Conservation (phyloP, 1,140 invertebrate species). For the Drosophila funebris region DNA sequence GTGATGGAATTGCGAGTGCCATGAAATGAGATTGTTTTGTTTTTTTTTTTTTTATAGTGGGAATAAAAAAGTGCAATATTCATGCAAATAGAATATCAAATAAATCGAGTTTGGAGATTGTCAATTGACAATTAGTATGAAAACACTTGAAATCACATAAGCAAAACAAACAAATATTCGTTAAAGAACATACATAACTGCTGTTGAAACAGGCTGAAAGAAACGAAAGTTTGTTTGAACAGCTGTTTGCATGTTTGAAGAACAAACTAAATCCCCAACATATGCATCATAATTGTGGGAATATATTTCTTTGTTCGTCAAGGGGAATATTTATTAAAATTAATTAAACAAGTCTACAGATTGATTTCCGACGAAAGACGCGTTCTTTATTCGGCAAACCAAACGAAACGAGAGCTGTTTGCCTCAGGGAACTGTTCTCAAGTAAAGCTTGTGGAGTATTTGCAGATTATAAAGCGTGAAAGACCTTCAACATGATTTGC, state of each 20-base stretch:
- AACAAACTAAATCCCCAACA: not conserved
- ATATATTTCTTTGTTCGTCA: not conserved
- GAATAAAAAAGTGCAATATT: conserved; percentile 1
- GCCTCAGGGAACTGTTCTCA: not conserved
- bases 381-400: not conserved
- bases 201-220: no score
- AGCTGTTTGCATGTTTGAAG: not conserved
- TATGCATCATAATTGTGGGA: not conserved
- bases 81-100: conserved; percentile 6
- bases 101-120: not conserved
- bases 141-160: not conserved
- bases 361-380: not conserved
- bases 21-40: conserved; percentile 9
- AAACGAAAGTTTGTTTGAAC: no score
- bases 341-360: not conserved
- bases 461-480: not conserved
- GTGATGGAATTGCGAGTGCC: conserved; percentile 52
- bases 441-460: not conserved
- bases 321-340: not conserved
- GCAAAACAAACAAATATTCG: not conserved
- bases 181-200: not conserved
- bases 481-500: conserved; percentile 10
- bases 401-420: not conserved
- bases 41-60: conserved; percentile 3
- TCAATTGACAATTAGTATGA: not conserved